Percentiles rank a stretch among this genome's conserved stretches.
Evolutionary conservation across 2,888 invertebrate genomes (phyloP).

Genomic region (Sisyra terminalis): DNA sequence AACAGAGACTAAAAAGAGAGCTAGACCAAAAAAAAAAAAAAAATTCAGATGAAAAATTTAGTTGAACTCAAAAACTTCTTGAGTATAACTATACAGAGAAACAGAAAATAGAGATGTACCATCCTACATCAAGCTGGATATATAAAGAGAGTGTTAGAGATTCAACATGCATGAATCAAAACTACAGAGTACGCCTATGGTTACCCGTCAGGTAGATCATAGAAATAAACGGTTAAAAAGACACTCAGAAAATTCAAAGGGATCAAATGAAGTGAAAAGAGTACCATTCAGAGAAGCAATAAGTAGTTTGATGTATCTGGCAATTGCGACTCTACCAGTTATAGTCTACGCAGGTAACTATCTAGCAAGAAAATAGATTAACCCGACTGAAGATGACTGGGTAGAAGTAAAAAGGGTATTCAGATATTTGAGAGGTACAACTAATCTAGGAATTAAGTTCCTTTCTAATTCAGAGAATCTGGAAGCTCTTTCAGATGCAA

Average conservation of each 20-base stretch:
- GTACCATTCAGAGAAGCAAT: conserved; percentile 13
- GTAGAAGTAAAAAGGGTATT: conserved; percentile 10
- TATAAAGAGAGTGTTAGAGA: no score
- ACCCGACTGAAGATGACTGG: conserved; percentile 10
- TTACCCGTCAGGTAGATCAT: no score
- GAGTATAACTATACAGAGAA: no score
- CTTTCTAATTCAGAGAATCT: conserved; percentile 8
- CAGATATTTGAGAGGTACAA: conserved; percentile 10
- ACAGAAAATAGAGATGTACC: no score
- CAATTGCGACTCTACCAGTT: conserved; percentile 11
- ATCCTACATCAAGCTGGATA: no score
- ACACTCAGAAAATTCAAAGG: background rate
- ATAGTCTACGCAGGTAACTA: conserved; percentile 10
- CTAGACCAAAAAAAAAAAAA: no score
- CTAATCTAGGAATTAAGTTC: conserved; percentile 9
- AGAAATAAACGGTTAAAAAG: conserved; percentile 7
- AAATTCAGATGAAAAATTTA: no score
- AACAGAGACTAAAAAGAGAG: no score
- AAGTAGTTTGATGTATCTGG: conserved; percentile 14
- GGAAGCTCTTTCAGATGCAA: conserved; percentile 13
- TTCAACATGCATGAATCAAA: no score
- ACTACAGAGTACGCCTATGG: no score
- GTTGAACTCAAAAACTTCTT: no score
- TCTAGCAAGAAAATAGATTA: conserved; percentile 11
- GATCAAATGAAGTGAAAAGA: conserved; percentile 1